Evolutionary conservation across 2,888 invertebrate genomes (phyloP).

Genomic region (Stenodema calcarata): DNA sequence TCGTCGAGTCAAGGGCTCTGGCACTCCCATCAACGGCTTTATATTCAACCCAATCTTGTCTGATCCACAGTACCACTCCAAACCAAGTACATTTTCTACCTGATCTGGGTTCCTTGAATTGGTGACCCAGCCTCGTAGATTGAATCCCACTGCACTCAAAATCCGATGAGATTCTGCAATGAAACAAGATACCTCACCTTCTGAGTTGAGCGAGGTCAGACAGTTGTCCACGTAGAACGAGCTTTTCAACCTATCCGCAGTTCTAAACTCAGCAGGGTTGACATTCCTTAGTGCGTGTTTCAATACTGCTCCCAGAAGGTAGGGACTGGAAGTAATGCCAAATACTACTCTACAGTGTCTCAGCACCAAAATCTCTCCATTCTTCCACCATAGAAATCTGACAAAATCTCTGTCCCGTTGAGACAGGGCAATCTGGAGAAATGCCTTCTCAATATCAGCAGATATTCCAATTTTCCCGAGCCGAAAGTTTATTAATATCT

Average conservation of each 20-base stretch:
- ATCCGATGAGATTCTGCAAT: background rate
- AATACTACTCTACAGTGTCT: constrained; percentile 44
- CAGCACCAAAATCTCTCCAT: constrained; percentile 27
- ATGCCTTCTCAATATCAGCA: constrained; percentile 53
- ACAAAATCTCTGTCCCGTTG: constrained; percentile 15
- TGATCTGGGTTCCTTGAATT: background rate
- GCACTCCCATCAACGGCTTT: background rate
- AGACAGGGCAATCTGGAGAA: constrained; percentile 47
- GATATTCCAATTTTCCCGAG: constrained; percentile 53
- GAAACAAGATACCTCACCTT: constrained; percentile 27
- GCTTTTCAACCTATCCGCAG: constrained; percentile 9
- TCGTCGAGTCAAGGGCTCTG: background rate
- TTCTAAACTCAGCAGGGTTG: background rate
- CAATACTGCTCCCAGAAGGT: constrained; percentile 51
- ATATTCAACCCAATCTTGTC: background rate
- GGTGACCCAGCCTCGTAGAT: constrained; percentile 4
- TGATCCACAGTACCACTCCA: constrained; percentile 19
- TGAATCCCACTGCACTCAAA: background rate
- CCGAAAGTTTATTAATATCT: constrained; percentile 55
- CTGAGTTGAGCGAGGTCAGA: constrained; percentile 32
- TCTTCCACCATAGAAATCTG: constrained; percentile 30
- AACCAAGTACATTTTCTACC: constrained; percentile 4
- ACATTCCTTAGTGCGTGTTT: constrained; percentile 42
- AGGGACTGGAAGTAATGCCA: constrained; percentile 48
- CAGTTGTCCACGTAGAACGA: constrained; percentile 50